A percentile compares a stretch with the other conserved stretches of the same genome.
Evolutionary conservation across 2,888 invertebrate genomes (phyloP).

Genomic region (Apocheima hispidaria): DNA sequence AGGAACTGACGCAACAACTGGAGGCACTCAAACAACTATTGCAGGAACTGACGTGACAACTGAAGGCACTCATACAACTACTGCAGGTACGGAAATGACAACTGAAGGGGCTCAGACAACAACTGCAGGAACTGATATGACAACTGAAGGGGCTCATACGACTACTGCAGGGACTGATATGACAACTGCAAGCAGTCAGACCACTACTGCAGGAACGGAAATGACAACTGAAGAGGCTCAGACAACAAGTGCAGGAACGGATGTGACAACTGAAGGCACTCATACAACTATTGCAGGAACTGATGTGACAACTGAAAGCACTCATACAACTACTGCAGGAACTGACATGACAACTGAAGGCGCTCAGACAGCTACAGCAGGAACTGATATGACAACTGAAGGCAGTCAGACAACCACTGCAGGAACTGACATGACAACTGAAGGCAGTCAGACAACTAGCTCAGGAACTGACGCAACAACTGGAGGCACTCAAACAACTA

Average conservation of each 20-base stretch:
- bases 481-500: no score
- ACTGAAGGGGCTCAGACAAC: no score
- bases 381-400: background rate
- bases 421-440: background rate
- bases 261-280: background rate
- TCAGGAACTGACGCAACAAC: background rate
- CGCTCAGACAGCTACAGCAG: background rate
- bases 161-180: no score
- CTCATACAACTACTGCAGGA: background rate
- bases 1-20: no score
- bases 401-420: background rate
- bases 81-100: no score
- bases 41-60: no score
- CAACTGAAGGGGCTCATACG: no score
- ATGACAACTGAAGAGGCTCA: background rate
- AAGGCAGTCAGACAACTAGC: background rate
- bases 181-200: no score
- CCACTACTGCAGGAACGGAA: no score
- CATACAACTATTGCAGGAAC: background rate
- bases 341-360: background rate
- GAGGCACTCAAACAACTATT: no score
- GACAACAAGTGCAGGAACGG: background rate
- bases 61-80: no score
- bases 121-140: no score
- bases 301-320: background rate